Base-by-base conservation (phyloP, 2,888 invertebrate species). In the Alloplasta piceator region DNA sequence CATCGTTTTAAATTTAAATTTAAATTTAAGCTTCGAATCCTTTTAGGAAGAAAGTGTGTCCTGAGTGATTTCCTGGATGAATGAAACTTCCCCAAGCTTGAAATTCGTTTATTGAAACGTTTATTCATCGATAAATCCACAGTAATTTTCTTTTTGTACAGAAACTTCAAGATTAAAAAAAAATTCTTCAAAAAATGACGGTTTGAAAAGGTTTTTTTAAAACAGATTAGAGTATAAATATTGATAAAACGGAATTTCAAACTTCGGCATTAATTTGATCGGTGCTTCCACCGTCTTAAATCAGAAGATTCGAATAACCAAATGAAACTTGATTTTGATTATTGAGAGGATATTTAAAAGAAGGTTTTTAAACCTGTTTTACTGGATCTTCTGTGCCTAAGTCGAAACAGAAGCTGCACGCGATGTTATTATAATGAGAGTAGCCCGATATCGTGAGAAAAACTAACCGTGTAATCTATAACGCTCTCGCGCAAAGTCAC, bases 401-500 rank as follows among this genome's bases (percentile, higher is more conserved):
- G 79, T 74, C 74, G 64, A 41, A 16, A n/a, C 36, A 46, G 58
- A 58, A 39, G 26, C 7, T 14, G 14, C 0, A 43, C 56, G 16
- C 77, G n/a, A 50, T 41, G 46, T 41, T 46, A 12, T 38, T 16
- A n/a, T 48, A 55, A 55, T 26, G 73, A 67, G 58, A 72, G 64
- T 43, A 56, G 56, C 58, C 12, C 66, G 70, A 73, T 73, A 78
- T 78, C 82, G 82, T 80, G 82, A 82, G 82, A 82, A 82, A 73
- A 68, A 73, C 77, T 48, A 56, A 48, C 52, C 16, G 67, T 56
- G 67, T 73, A 67, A 63, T 73, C 38, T 16, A 26, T 26, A 67
- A 67, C 50, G 66, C 70, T 60, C 52, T 26, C 36, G 48, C 64
- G 36, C 50, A n/a, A 60, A 38, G 50, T 36, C 41, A 26, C 26